Percentiles rank a stretch among this genome's conserved stretches.
These are phyloP conservation scores for Artemia sinica DNA, from an alignment of 2,888 invertebrate species.

Conservation along the genomic window DNA sequence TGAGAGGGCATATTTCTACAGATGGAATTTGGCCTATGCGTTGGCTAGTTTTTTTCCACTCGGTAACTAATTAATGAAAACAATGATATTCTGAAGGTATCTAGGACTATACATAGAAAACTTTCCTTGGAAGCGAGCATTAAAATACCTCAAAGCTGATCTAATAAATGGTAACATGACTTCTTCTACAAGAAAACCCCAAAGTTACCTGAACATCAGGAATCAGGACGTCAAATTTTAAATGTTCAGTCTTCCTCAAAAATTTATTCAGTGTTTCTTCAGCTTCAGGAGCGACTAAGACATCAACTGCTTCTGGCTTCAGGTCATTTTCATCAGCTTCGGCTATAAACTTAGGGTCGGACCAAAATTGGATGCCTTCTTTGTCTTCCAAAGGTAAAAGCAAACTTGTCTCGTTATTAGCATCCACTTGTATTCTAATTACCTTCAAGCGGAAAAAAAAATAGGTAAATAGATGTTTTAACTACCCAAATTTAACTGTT, in stretches of 20 bases:
- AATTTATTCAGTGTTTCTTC: conserved; percentile 4
- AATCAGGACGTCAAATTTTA: conserved; percentile 21
- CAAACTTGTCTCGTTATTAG: background rate
- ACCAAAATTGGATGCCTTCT: conserved; percentile 42
- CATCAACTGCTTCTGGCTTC: conserved; percentile 18
- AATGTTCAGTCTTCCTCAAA: conserved; percentile 17
- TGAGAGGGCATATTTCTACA: too few species aligned
- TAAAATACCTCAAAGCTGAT: too few species aligned
- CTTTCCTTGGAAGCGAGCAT: too few species aligned
- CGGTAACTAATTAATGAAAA: too few species aligned
- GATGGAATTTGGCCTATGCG: too few species aligned
- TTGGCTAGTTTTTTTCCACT: too few species aligned
- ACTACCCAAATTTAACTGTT: too few species aligned
- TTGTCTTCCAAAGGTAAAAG: conserved; percentile 35
- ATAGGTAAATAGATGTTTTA: too few species aligned
- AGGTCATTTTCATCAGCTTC: background rate
- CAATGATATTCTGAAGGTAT: too few species aligned
- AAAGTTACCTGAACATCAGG: conserved; percentile 21
- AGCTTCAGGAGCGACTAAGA: conserved; percentile 22
- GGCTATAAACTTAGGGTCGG: conserved; percentile 33
- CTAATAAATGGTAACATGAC: too few species aligned
- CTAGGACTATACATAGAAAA: too few species aligned
- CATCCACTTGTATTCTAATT: background rate
- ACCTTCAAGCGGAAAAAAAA: background rate
- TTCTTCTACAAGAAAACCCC: background rate